These are phyloP conservation scores for Lasius fuliginosus DNA, from an alignment of 2,888 invertebrate genomes.

Conservation along the genomic window DNA sequence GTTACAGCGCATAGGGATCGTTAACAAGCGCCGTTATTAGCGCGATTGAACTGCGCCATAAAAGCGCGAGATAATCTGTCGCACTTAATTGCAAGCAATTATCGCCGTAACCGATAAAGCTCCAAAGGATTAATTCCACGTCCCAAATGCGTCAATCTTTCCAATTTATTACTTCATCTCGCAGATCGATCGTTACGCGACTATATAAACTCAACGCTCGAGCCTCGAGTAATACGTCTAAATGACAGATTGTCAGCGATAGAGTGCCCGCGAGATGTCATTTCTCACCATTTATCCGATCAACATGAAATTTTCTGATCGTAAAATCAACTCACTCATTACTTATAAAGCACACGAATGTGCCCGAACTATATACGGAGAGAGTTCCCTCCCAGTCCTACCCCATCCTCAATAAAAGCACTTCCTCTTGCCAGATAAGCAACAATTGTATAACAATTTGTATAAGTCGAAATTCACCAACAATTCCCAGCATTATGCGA, in stretches of 20 bases:
- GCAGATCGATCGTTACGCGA: conserved; percentile 29
- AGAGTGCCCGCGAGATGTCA: not conserved
- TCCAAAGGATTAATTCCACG: conserved; percentile 46
- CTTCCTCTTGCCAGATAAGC: conserved; percentile 34
- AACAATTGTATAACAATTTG: conserved; percentile 40
- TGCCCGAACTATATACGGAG: not conserved
- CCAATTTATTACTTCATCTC: conserved; percentile 16
- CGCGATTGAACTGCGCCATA: conserved; percentile 31
- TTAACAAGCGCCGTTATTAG: conserved; percentile 37
- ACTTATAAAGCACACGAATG: not conserved
- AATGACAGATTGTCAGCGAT: conserved; percentile 33
- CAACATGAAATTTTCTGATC: not conserved
- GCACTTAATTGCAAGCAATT: conserved; percentile 40
- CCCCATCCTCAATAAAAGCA: conserved; percentile 27
- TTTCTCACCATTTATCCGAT: not conserved
- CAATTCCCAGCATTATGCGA: conserved; percentile 27
- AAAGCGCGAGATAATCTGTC: conserved; percentile 30
- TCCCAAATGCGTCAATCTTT: conserved; percentile 33
- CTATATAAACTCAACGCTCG: not conserved
- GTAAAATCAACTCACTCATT: conserved; percentile 1
- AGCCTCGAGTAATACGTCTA: not conserved
- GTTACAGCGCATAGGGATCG: not conserved
- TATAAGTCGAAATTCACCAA: conserved; percentile 37
- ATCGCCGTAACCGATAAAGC: conserved; percentile 34
- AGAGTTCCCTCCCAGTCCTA: not conserved